Conservation (phyloP, 2,797 vertebrate species). For the Darevskia nairensis region DNA sequence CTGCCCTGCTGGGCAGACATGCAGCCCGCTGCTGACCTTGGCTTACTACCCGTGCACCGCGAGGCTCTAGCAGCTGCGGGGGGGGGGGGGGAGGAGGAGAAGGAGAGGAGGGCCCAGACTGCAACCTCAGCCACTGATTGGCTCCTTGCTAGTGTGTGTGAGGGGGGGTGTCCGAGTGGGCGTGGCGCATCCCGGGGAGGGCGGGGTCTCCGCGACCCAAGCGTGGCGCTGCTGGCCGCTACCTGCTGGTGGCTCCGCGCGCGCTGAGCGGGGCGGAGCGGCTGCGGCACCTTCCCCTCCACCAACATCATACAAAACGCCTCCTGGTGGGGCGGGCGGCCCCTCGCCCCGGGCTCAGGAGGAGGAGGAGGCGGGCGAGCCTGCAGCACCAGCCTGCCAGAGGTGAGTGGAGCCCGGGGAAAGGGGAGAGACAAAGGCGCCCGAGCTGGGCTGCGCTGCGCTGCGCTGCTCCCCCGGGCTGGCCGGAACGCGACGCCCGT, state of each 20-base stretch:
- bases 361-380: not conserved
- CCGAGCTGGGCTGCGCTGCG: no score
- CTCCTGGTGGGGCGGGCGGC: not conserved
- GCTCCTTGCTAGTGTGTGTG: not conserved
- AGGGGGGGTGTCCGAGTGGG: not conserved
- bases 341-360: not conserved
- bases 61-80: no score
- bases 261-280: not conserved
- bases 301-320: not conserved
- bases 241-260: not conserved
- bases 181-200: not conserved
- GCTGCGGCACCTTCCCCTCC: not conserved
- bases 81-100: no score
- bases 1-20: no score
- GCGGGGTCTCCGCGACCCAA: not conserved
- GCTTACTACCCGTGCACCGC: not conserved
- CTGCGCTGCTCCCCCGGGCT: no score
- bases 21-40: not conserved
- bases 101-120: no score
- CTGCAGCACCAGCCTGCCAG: not conserved
- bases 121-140: not conserved
- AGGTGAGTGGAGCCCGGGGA: not conserved
- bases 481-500: no score
- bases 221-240: slow-evolving; percentile 23
- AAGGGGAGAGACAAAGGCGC: not conserved